Evolutionary conservation across 1,140 invertebrate genomes (phyloP).

Genomic region (Drosophila watanabei): DNA sequence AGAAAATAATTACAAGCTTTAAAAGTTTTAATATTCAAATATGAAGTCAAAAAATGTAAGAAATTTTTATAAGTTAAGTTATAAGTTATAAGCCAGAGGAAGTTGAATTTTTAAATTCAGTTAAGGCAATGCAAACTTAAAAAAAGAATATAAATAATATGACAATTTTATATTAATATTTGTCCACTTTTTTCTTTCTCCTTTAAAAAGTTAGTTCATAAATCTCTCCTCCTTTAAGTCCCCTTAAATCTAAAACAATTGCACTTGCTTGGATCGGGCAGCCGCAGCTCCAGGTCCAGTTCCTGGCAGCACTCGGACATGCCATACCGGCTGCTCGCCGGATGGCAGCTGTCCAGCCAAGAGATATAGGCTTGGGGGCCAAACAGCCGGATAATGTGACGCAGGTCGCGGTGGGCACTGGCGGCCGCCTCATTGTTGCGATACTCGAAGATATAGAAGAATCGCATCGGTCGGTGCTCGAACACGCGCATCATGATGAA

Average conservation of each 20-base stretch:
- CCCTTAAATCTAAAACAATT: conserved; percentile 22
- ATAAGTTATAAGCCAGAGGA: no score
- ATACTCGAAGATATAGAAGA: conserved; percentile 38
- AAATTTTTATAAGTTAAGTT: not conserved
- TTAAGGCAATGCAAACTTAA: not conserved
- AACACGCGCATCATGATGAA: conserved; percentile 32
- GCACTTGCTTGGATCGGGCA: not conserved
- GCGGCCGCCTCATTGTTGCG: conserved; percentile 55
- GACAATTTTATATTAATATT: not conserved
- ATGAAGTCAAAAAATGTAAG: not conserved
- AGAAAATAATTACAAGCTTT: not conserved
- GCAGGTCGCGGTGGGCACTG: conserved; percentile 19
- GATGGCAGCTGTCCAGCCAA: conserved; percentile 29
- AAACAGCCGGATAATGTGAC: conserved; percentile 16
- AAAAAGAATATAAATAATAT: no score
- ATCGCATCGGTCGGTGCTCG: conserved; percentile 10
- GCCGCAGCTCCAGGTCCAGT: not conserved
- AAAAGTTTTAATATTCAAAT: not conserved
- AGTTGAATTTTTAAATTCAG: not conserved
- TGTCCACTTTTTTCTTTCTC: not conserved
- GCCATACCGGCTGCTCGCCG: not conserved
- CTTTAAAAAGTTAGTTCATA: not conserved
- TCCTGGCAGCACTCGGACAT: conserved; percentile 24
- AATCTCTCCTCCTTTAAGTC: not conserved
- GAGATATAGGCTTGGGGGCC: conserved; percentile 22